Conservation (phyloP, 2,113 vertebrate species). For the Probosciger aterrimus region DNA sequence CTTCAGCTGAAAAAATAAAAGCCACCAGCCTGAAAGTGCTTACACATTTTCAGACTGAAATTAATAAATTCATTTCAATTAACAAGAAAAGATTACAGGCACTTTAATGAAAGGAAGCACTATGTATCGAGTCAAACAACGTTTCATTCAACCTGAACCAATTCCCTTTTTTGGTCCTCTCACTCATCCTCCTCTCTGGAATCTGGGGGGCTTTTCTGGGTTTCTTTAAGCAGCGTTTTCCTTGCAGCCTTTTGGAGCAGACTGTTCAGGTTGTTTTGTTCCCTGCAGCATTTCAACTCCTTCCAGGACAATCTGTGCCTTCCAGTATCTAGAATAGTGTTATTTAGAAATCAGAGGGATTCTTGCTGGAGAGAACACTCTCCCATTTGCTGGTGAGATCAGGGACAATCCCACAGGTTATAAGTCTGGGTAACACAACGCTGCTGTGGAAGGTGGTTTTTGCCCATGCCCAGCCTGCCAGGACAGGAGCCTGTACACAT, state of each 20-base stretch:
- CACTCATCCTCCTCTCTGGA: neutral
- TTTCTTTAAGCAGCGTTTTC: neutral
- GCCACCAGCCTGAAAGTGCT: slow-evolving; percentile 13
- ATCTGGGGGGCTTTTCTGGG: neutral
- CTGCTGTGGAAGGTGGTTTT: neutral
- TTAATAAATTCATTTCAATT: slow-evolving; percentile 42
- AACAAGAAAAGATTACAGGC: neutral
- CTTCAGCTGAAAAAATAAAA: slow-evolving; percentile 64
- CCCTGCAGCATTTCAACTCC: neutral
- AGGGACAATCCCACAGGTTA: neutral
- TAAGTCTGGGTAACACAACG: neutral
- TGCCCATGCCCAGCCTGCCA: neutral
- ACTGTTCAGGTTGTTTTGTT: neutral
- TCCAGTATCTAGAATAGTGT: neutral
- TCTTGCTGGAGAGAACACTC: neutral
- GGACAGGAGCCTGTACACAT: neutral
- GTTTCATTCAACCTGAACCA: neutral
- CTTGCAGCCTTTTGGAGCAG: neutral
- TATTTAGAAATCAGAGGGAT: neutral
- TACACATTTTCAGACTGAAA: neutral
- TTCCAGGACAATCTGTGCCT: neutral
- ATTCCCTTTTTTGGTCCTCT: neutral
- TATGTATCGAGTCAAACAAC: neutral
- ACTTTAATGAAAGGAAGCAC: slow-evolving; percentile 26
- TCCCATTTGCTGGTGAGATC: neutral